Base-by-base conservation (phyloP, 2,113 vertebrate genomes). In the Thunnus maccoyii region DNA sequence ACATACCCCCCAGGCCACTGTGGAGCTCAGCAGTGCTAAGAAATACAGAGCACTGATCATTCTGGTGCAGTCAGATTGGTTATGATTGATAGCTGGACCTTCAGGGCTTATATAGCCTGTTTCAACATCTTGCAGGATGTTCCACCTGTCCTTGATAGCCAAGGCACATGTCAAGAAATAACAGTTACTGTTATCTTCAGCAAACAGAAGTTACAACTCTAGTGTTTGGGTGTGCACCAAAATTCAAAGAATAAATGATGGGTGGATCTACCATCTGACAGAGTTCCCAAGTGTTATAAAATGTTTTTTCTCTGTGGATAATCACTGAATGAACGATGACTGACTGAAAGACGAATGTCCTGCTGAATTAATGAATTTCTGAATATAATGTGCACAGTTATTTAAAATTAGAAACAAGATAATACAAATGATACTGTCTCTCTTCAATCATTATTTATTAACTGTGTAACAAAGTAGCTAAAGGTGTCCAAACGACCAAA, bases 21-120 rank as follows among this genome's bases (percentile, higher is more conserved):
- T 58, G n/a, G 77, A 86, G 69, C 88, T 83, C 48, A 93, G 82
- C 72, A 94, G 78, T 12, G 78, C 67, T 17, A 91, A 76, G 74
- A 86, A 83, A 66, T 75, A 78, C 58, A 94, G 85, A 54, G 84
- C 36, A 70, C 56, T 11, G 9, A 92, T 91, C 93, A 94, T 94
- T 63, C 3, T 92, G 88, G 44, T 58, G 88, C 67, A 77, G 72
- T 85, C 77, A 18, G 46, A 56, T 62, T 76, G 54, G 30, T 56
- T 64, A 22, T 70, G 78, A 32, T 41, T 44, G 25, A 15, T 8
- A 9, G 22, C 11, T 41, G 57, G 22, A 70, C 46, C 20, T 54
- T 18, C 1, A 3, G 22, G 50, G 25, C 58, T 88, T 91, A 89
- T 94, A 93, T 90, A 92, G 25, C 22, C 22, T 57, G 12, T 72